A percentile compares a stretch with the other conserved stretches of the same genome.
These are phyloP conservation scores for Rhinogobio ventralis DNA, from an alignment of 2,797 vertebrate genomes.

Conservation along the genomic window DNA sequence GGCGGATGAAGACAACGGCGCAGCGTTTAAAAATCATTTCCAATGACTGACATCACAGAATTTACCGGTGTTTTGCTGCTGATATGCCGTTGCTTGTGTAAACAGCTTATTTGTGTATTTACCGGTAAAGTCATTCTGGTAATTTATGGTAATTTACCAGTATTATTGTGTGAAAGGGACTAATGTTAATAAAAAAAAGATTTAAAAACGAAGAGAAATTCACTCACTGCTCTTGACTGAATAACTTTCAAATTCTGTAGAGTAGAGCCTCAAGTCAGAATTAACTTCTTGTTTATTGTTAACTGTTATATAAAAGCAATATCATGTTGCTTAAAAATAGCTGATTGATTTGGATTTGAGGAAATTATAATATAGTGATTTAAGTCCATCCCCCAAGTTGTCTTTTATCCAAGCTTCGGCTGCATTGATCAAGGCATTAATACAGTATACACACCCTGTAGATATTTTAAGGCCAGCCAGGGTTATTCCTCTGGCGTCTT, in stretches of 20 bases:
- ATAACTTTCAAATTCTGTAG: not conserved
- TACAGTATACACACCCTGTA: not conserved
- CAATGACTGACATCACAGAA: no score
- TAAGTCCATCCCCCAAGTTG: not conserved
- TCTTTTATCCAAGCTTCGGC: not conserved
- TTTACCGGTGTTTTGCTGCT: no score
- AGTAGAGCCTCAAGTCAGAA: not conserved
- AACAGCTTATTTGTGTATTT: no score
- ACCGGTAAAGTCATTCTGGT: not conserved
- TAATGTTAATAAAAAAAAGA: not conserved
- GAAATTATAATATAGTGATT: conserved; percentile 3
- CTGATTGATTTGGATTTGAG: conserved; percentile 25
- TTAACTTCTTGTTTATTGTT: not conserved
- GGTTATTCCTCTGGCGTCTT: conserved; percentile 2
- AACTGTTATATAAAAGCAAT: not conserved
- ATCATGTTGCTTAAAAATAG: conserved; percentile 3
- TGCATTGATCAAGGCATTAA: conserved; percentile 30
- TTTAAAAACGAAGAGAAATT: not conserved
- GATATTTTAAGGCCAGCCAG: conserved; percentile 15
- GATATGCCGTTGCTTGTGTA: no score
- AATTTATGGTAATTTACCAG: no score
- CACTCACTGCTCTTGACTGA: not conserved
- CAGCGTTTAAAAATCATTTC: no score
- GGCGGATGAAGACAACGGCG: no score
- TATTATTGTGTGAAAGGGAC: no score